Base-by-base conservation (phyloP, 2,888 invertebrate species). In the Kryphioiulus occultus region DNA sequence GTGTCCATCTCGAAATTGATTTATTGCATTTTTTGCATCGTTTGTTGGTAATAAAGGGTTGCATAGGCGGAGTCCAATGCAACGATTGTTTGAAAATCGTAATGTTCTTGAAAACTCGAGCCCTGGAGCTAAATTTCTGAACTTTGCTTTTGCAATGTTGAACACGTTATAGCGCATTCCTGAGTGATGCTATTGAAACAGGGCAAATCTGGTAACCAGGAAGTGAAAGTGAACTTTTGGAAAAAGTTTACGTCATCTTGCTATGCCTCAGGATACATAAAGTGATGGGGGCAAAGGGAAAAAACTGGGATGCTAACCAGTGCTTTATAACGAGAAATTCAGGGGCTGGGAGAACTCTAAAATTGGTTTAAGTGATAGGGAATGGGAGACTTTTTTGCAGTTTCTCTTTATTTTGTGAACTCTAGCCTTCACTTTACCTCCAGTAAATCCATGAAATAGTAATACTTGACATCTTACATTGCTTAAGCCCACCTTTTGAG, bases 101-200 rank as follows among this genome's bases (percentile, higher is more conserved):
- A 59, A 59, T 59, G 59, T 59, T 59, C 59, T 59, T 59, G 59
- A 59, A 59, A 59, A 59, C 22, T 59, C 59, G 59, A 59, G 22
- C 59, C 59, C 22, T 59, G 12, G 59, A 59, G 59, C 59, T 5
- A 59, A 59, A 59, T 59, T 59, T 7, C 22, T 59, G 59, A 59
- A 59, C 59, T 59, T 59, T 59, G 59, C 22, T 59, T 22, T 59
- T 22, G 59, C 59, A 59, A 22, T 59, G 59, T n/a, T 59, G 59
- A 59, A 59, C 59, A 59, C 59, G 59, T 59, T 59, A 59, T 59
- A 59, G 59, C 59, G 59, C 59, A 59, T 59, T 59, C 59, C 22
- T 59, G 22, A 59, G 59, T 22, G 59, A 59, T 22, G 59, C 59
- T 59, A 59, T 59, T 59, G 59, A 59, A 59, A 59, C 59, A 59